phyloP scores from a whole-genome alignment of 2,113 vertebrate genomes.

The Brevimyrus niger region DNA sequence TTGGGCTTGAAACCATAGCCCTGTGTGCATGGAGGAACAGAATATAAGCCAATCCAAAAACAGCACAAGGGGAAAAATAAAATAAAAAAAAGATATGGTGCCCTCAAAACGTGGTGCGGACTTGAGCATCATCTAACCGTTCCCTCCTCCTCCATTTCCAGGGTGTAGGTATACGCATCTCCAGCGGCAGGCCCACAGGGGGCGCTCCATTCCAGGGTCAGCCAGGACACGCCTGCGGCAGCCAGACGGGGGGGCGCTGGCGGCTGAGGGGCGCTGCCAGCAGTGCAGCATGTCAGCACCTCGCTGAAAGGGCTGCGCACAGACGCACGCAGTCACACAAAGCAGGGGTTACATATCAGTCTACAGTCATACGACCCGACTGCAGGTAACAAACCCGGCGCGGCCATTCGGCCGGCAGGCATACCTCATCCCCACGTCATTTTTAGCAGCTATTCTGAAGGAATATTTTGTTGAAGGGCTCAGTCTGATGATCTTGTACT shows the following conservation, averaged over 20 bases:
- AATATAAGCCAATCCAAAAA: neutral
- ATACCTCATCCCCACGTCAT: slow-evolving; percentile 67
- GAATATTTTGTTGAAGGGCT: slow-evolving; percentile 62
- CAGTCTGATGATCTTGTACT: slow-evolving; percentile 64
- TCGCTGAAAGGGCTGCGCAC: slow-evolving; percentile 62
- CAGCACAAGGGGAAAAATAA: neutral
- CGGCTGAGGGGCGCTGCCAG: slow-evolving; percentile 51
- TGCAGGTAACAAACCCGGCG: neutral
- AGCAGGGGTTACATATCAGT: neutral
- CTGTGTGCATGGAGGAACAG: slow-evolving; percentile 35
- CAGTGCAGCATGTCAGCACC: slow-evolving; percentile 53
- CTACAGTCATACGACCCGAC: neutral
- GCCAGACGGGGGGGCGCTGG: slow-evolving; percentile 47
- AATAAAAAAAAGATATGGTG: neutral
- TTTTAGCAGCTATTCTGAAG: slow-evolving; percentile 70
- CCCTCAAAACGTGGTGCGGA: neutral
- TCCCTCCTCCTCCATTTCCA: slow-evolving; percentile 69
- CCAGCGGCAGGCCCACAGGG: slow-evolving; percentile 43
- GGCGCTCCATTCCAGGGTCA: slow-evolving; percentile 58
- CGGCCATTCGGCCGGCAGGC: neutral
- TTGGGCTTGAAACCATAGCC: slow-evolving; percentile 65
- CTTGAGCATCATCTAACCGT: slow-evolving; percentile 52
- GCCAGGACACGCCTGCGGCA: slow-evolving; percentile 55
- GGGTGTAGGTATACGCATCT: slow-evolving; percentile 55
- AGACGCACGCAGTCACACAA: neutral